Evolutionary conservation across 1,140 invertebrate genomes (phyloP), one percentile per base, ranked within the genome.

Genomic region (Bicyclus anynana): DNA sequence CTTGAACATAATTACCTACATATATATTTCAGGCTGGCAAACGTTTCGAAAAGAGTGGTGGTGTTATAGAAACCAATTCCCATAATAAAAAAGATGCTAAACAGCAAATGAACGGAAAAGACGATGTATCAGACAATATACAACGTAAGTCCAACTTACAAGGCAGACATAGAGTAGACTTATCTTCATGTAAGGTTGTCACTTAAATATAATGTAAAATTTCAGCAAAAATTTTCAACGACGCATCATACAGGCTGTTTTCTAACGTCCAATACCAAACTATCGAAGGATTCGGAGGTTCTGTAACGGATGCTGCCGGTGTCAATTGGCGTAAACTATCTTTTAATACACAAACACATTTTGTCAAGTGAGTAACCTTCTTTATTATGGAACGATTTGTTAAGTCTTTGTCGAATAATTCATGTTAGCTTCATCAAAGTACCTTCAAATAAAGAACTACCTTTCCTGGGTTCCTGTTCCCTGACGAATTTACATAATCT

Each of bases 221-320:
- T 42, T 42, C 38, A 44, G 40, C 40, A 12, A 44, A n/a, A 44
- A 17, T 4, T 44, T 44, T 18, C 6, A 12, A 44, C 17, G 58
- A 59, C 12, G 70, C 70, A 0, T 55, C 56, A 7, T 48, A 80
- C 5, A 66, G 69, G 9, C 38, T 82, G 2, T 55, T 52, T 20
- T 62, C 89, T 23, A 71, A 72, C 2, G 74, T 62, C 14, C 83
- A 61, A 1, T 91, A 85, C 66, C 94, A 95, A 71, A 88, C 59
- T 18, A 93, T 95, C 17, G 66, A 92, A 54, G 97, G 97, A 0
- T 97, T 96, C 79, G 97, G 97, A 0, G 96, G 95, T 6, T 95
- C 96, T 3, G 95, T 97, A 51, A 98, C 96, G 0, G 97, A 98
- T 77, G 90, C 97, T 0, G 92, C 94, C 5, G 92, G 93, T 1